Percentiles rank a stretch among this genome's conserved stretches.
Evolutionary conservation across 2,797 vertebrate genomes (phyloP).

Genomic region (Microctenopoma stevenorrisi): DNA sequence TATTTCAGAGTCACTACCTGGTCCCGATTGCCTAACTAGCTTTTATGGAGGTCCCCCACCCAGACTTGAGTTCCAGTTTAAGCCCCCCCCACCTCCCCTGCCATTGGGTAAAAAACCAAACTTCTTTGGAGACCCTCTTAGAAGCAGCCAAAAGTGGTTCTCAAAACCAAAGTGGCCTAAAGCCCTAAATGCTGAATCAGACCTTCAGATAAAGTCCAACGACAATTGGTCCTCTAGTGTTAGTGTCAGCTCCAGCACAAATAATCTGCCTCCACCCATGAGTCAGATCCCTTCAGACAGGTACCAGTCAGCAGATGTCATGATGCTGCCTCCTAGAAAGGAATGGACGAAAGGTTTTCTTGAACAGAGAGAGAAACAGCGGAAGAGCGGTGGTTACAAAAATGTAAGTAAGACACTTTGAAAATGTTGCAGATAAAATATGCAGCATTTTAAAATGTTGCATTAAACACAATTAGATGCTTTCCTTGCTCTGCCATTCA

Average conservation of each 20-base stretch:
- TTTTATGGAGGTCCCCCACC: slow-evolving; percentile 84
- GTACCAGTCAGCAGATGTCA: slow-evolving; percentile 85
- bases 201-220: slow-evolving; percentile 83
- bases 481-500: background rate
- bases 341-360: slow-evolving; percentile 90
- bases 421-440: background rate
- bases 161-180: slow-evolving; percentile 91
- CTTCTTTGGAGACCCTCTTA: slow-evolving; percentile 67
- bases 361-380: slow-evolving; percentile 80
- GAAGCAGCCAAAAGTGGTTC: slow-evolving; percentile 87
- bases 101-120: slow-evolving; percentile 76
- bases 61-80: slow-evolving; percentile 83
- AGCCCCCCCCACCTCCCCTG: slow-evolving; percentile 81
- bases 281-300: slow-evolving; percentile 90
- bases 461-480: background rate
- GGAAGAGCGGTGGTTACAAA: slow-evolving; percentile 58
- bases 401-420: slow-evolving; percentile 62
- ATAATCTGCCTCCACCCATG: slow-evolving; percentile 87
- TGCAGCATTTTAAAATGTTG: background rate
- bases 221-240: slow-evolving; percentile 78
- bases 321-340: slow-evolving; percentile 83
- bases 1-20: slow-evolving; percentile 84
- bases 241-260: slow-evolving; percentile 77
- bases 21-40: slow-evolving; percentile 81
- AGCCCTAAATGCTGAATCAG: slow-evolving; percentile 81